Base-by-base conservation (phyloP, 2,888 invertebrate genomes). In the Dynastes tityus region DNA sequence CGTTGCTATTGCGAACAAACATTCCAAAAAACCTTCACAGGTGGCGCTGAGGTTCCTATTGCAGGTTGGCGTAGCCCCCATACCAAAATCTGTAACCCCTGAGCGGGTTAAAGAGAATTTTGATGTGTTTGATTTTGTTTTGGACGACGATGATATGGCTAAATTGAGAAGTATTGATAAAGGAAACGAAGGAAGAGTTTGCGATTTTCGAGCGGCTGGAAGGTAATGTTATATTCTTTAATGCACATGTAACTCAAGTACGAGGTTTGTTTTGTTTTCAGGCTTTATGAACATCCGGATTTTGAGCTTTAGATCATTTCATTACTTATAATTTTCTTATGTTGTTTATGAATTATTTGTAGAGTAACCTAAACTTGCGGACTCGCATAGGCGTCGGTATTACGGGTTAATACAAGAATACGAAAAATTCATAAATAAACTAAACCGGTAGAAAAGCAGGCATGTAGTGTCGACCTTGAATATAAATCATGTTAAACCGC, bases 51-150 rank as follows among this genome's bases (percentile, higher is more conserved):
- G 94, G 71, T 94, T 94, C 88, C 89, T 92, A 13, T 84, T 95
- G 8, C n/a, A 97, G 87, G 92, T 92, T 65, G 94, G 93, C 9
- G 88, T 97, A 51, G 91, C 91, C 4, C 93, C 93, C 51, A 96
- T 97, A 84, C 97, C 97, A 2, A 97, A 97, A 88, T 97, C 96
- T 87, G 94, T 94, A 2, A 94, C 94, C 87, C 89, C 93, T 0
- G 85, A 89, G 4, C 91, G 97, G 80, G 92, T n/a, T n/a, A n/a
- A n/a, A 84, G 92, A 95, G 89, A 97, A 97, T 86, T 91, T 96
- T 64, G 89, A 94, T n/a, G 87, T 96, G n/a, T 95, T 95, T 87
- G 93, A 94, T 88, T 96, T 96, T 86, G 88, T 91, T 81, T 87
- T 97, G 58, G 91, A 89, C 70, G 86, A 89, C 0, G 88, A 90